A percentile compares a stretch with the other conserved stretches of the same genome.
phyloP scores from a whole-genome alignment of 2,797 vertebrate genomes.

The Syncerus caffer region DNA sequence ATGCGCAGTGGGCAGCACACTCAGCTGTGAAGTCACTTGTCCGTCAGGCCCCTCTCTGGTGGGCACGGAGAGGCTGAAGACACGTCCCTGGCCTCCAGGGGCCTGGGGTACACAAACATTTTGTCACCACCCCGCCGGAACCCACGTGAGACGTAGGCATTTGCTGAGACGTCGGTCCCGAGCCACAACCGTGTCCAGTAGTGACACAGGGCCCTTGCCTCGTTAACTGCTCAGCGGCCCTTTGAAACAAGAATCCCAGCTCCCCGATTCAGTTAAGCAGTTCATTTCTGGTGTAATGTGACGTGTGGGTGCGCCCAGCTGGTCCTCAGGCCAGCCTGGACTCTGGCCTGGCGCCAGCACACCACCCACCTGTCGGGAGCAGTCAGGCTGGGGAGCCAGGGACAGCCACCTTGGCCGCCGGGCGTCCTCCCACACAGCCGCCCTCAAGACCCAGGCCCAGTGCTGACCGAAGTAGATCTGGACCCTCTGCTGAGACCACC shows the following conservation, averaged over 20 bases:
- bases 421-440: background rate
- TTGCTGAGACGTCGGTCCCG: background rate
- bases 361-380: background rate
- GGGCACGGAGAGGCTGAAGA: background rate
- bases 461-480: background rate
- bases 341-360: rapidly evolving
- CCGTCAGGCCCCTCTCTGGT: background rate
- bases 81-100: too few relatives aligned
- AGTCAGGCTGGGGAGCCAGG: background rate
- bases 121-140: background rate
- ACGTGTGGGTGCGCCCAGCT: rapidly evolving
- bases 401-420: background rate
- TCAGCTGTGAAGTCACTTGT: background rate
- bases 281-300: background rate
- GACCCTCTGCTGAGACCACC: background rate
- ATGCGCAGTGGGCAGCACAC: background rate
- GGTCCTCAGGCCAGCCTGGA: background rate
- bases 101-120: background rate
- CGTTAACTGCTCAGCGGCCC: background rate
- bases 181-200: too few relatives aligned
- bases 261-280: background rate
- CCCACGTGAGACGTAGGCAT: rapidly evolving
- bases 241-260: background rate
- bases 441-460: background rate
- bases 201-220: background rate